Conservation (phyloP, 2,888 invertebrate genomes). For the Busseola fusca region DNA sequence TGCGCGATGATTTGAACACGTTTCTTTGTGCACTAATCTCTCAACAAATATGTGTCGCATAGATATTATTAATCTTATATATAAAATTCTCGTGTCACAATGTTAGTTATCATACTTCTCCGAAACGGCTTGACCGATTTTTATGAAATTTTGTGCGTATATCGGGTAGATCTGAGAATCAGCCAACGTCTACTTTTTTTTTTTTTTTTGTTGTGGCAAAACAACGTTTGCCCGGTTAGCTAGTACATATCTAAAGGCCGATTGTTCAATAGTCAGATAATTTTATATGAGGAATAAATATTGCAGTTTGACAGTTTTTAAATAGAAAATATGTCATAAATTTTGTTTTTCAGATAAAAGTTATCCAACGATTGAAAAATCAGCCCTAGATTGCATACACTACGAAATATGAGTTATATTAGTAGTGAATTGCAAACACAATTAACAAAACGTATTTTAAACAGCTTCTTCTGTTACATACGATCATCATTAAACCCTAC, state of each 20-base stretch:
- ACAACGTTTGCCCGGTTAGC: too few relatives aligned
- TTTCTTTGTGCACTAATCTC: neutral
- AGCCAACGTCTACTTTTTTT: too few relatives aligned
- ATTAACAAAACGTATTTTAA: neutral
- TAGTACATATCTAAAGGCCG: too few relatives aligned
- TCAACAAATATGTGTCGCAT: neutral
- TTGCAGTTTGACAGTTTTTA: neutral
- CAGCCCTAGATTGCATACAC: neutral
- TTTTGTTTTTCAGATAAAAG: neutral
- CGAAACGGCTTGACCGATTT: too few relatives aligned
- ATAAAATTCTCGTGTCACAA: too few relatives aligned
- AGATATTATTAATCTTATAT: neutral
- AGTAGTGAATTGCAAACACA: neutral
- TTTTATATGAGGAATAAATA: neutral
- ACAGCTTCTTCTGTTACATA: neutral
- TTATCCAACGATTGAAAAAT: neutral
- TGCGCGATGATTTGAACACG: neutral
- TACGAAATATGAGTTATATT: neutral
- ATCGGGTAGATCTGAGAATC: too few relatives aligned
- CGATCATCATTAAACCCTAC: neutral
- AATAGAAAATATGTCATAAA: neutral
- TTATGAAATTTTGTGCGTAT: too few relatives aligned
- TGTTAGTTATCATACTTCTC: too few relatives aligned
- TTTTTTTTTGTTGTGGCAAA: too few relatives aligned
- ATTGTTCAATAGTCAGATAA: too few relatives aligned